Evolutionary conservation across 1,140 invertebrate species (phyloP).

Genomic region (Aphelinus atriplicis): DNA sequence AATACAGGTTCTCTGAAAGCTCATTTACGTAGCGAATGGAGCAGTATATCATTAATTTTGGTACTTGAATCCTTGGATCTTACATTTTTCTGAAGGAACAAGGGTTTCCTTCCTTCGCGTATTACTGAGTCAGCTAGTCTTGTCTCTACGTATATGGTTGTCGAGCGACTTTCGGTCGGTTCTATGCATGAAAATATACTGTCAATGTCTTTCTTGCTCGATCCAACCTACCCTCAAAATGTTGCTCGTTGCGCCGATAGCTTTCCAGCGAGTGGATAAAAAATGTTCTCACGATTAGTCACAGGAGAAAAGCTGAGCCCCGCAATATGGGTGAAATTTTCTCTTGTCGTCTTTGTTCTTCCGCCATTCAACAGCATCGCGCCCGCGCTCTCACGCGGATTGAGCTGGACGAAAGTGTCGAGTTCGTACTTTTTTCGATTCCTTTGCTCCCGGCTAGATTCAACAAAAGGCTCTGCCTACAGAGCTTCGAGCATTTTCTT

Average conservation of each 20-base stretch:
- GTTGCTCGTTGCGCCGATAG: neutral
- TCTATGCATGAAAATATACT: too few relatives aligned
- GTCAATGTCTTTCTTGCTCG: too few relatives aligned
- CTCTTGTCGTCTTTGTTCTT: neutral
- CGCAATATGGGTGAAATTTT: conserved; percentile 24
- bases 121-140: too few relatives aligned
- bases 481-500: neutral
- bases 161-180: too few relatives aligned
- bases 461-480: conserved; percentile 11
- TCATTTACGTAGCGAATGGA: too few relatives aligned
- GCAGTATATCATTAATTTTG: too few relatives aligned
- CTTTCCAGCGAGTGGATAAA: conserved; percentile 8
- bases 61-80: too few relatives aligned
- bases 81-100: too few relatives aligned
- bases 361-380: conserved; percentile 11
- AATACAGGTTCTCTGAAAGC: too few relatives aligned
- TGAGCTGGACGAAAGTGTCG: conserved; percentile 34
- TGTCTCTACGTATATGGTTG: too few relatives aligned
- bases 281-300: conserved; percentile 20
- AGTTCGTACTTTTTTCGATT: conserved; percentile 11
- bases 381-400: conserved; percentile 1
- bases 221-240: too few relatives aligned
- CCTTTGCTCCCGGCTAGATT: neutral
- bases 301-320: conserved; percentile 23
- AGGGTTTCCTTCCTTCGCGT: too few relatives aligned